Evolutionary conservation across 2,888 invertebrate genomes (phyloP).

Genomic region (Acanthosoma haemorrhoidale): DNA sequence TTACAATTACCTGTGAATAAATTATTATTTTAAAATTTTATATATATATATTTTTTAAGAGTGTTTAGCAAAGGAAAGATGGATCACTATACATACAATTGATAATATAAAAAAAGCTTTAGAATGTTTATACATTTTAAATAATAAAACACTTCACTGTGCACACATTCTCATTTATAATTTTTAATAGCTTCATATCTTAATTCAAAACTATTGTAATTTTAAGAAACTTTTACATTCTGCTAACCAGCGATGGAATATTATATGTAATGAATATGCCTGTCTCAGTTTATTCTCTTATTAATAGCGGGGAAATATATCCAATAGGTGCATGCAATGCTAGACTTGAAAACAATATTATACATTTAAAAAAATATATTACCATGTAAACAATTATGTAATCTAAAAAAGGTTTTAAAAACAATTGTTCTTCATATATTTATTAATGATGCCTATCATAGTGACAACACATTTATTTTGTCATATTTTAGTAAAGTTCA

Average conservation of each 20-base stretch:
- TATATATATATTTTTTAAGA: no score
- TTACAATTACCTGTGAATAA: no score
- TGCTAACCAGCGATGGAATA: neutral
- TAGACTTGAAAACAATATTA: conserved; percentile 11
- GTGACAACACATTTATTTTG: neutral
- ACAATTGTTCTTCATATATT: no score
- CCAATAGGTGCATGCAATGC: conserved; percentile 16
- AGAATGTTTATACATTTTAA: no score
- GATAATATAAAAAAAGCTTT: no score
- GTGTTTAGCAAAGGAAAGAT: no score
- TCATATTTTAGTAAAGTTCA: neutral
- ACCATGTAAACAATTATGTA: neutral
- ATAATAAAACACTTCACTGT: neutral
- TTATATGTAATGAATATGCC: neutral
- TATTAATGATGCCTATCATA: neutral
- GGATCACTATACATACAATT: no score
- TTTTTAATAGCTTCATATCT: neutral
- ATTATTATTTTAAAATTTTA: no score
- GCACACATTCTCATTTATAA: conserved; percentile 2
- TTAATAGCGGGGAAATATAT: conserved; percentile 1
- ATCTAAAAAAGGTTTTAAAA: no score
- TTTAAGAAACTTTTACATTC: neutral
- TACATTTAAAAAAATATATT: neutral
- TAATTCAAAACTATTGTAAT: neutral
- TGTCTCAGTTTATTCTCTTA: neutral